These are phyloP conservation scores for Hydractinia symbiolongicarpus DNA, from an alignment of 30 jellyfish, hydroid and myxozoan genomes.

Conservation along the genomic window DNA sequence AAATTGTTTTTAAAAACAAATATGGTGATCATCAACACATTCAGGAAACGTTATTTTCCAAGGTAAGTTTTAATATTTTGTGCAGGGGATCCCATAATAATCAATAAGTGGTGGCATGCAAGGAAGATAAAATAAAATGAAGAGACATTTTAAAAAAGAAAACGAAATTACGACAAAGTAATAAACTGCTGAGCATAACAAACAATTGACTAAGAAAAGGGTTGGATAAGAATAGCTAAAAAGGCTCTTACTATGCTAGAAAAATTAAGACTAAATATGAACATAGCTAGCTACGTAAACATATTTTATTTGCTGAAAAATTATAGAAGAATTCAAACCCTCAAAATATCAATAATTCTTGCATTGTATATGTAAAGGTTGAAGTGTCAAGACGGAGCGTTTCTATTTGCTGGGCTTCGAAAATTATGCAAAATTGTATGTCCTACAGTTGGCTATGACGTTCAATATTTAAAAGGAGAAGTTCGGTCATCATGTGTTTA, in stretches of 20 bases:
- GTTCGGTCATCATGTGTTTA: not conserved
- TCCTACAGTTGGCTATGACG: not conserved
- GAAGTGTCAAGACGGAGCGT: not conserved
- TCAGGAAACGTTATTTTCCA: conserved; percentile 9
- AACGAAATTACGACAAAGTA: no score
- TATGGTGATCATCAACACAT: conserved; percentile 22
- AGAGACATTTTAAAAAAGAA: no score
- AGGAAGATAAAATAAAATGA: no score
- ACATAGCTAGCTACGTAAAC: no score
- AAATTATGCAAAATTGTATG: not conserved
- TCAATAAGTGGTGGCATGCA: no score
- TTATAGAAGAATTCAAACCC: not conserved
- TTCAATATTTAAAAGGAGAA: not conserved
- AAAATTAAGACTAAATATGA: no score
- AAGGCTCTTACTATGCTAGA: no score
- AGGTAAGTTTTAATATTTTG: not conserved
- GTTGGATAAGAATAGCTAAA: no score
- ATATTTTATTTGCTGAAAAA: not conserved
- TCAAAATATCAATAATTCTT: no score
- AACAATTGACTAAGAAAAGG: no score
- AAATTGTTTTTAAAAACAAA: conserved; percentile 22
- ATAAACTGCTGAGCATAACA: no score
- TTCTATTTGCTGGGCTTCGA: not conserved
- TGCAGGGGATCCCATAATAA: no score
- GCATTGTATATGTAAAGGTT: not conserved